Percentiles rank a stretch among this genome's conserved stretches.
Evolutionary conservation across 2,797 vertebrate genomes (phyloP).

Genomic region (Spinus olivaceus): DNA sequence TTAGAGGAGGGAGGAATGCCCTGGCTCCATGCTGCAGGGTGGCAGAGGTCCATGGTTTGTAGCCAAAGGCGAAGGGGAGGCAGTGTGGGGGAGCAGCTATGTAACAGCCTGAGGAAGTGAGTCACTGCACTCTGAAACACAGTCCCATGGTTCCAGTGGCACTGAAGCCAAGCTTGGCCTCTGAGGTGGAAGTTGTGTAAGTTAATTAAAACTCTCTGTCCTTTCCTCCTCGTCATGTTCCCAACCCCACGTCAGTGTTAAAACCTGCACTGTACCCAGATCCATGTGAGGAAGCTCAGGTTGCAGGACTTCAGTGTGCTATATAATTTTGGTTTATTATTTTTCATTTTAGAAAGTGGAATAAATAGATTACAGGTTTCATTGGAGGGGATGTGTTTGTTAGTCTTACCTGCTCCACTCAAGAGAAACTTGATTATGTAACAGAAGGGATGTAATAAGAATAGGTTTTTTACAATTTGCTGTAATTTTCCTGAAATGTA

Average conservation of each 20-base stretch:
- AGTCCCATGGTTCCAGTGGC: conserved; percentile 5
- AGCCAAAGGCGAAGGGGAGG: neutral
- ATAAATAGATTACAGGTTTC: neutral
- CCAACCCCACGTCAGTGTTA: neutral
- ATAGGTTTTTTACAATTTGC: neutral
- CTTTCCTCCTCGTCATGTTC: neutral
- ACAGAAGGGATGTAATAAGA: neutral
- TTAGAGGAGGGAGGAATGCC: conserved; percentile 34
- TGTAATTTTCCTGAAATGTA: neutral
- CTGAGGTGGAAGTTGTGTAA: conserved; percentile 31
- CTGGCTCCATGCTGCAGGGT: neutral
- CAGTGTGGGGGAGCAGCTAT: neutral
- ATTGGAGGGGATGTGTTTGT: neutral
- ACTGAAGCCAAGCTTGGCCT: neutral
- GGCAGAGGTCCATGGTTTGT: conserved; percentile 41
- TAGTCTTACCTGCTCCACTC: neutral
- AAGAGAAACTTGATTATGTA: neutral
- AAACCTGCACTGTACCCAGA: neutral
- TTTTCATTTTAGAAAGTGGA: neutral
- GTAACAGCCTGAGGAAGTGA: conserved; percentile 63
- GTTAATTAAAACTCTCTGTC: conserved; percentile 37
- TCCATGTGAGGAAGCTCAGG: neutral
- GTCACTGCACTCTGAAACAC: neutral
- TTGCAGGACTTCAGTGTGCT: neutral
- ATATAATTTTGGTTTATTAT: neutral